Base-by-base conservation (phyloP, 2,797 vertebrate species). In the Clarias fuscus region DNA sequence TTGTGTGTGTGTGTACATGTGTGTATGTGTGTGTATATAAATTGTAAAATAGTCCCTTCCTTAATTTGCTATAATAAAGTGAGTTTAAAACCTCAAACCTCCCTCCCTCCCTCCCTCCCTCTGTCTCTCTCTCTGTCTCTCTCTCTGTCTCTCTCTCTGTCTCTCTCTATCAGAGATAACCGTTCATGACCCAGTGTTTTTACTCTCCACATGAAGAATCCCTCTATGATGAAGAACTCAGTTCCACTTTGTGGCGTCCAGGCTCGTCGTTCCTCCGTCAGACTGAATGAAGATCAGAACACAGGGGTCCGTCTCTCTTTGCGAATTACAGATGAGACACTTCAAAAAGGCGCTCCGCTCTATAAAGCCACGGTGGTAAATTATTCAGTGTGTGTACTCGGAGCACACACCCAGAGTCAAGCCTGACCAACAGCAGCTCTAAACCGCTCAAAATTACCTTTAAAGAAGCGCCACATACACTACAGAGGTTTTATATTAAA, bases 301-400 rank as follows among this genome's bases (percentile, higher is more conserved):
- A 30, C 53, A 59, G 22, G 72, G 33, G 64, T 56, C 13, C 18
- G 10, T 40, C 33, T 87, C 86, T 86, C 90, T 86, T 72, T 85
- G 81, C 77, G 85, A 89, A 90, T 90, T 87, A 88, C 75, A 73
- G 61, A 90, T 89, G 84, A 90, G 86, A 75, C 58, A 80, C 86
- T 89, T 90, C 88, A 91, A 90, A 89, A 14, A 84, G 48, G 80
- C 61, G 77, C 72, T 84, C 73, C 71, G 70, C 80, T 83, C 88
- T 90, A 88, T 67, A 86, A 71, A 85, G 58, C 70, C 78, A 62
- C 27, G 43, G 73, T 20, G 71, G 64, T 91, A 84, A 89, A 91
- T 90, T 84, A 91, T 91, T 90, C 85, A 90, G 82, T n/a, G 24
- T 87, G 86, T 86, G 84, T 90, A 76, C 76, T 40, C 73, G 77